Percentiles rank a stretch among this genome's conserved stretches.
These are phyloP conservation scores for Ctenosaura bakeri DNA, from an alignment of 2,797 vertebrate species.

Conservation along the genomic window DNA sequence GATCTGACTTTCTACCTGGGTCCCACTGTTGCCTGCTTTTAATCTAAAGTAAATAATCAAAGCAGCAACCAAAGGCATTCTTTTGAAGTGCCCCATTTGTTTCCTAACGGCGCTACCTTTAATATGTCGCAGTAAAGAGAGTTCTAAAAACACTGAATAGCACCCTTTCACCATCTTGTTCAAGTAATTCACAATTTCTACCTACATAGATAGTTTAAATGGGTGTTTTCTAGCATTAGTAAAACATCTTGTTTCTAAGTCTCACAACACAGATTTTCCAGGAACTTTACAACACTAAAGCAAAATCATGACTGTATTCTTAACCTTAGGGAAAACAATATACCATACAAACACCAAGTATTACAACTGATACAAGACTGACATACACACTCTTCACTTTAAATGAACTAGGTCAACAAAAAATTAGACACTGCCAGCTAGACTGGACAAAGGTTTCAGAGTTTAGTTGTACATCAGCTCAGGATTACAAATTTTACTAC, in stretches of 20 bases:
- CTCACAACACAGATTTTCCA: background rate
- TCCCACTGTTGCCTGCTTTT: background rate
- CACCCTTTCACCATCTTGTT: background rate
- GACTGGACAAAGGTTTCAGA: background rate
- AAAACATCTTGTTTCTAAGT: background rate
- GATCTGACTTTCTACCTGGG: background rate
- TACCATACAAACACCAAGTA: background rate
- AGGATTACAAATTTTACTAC: background rate
- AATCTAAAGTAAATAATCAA: background rate
- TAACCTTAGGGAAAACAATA: background rate
- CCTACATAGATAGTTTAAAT: background rate
- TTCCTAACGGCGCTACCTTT: background rate
- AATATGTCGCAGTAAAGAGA: background rate
- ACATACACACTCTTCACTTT: background rate
- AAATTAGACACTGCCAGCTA: background rate
- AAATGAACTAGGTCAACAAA: background rate
- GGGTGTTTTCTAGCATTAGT: background rate
- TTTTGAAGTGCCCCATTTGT: background rate
- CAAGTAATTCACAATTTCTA: background rate
- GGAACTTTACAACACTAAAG: background rate
- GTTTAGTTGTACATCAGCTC: background rate
- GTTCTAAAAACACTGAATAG: background rate
- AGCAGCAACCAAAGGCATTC: background rate
- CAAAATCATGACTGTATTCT: background rate
- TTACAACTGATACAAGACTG: background rate